Percentiles rank a stretch among this genome's conserved stretches.
phyloP scores from a whole-genome alignment of 1,140 invertebrate species.

The Cheumatopsyche charites region DNA sequence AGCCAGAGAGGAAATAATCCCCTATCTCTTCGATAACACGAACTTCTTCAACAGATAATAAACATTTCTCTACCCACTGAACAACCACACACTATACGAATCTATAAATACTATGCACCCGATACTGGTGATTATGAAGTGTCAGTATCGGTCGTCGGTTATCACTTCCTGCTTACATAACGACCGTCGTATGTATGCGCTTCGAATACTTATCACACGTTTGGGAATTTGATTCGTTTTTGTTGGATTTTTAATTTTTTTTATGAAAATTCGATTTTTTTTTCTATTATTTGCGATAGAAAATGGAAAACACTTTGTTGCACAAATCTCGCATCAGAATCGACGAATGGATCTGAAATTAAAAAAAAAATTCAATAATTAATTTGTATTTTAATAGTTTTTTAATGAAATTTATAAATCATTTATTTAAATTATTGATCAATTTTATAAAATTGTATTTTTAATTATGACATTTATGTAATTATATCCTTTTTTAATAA shows the following conservation, averaged over 20 bases:
- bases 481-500: too few relatives aligned
- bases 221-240: neutral
- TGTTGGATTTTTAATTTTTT: constrained; percentile 1
- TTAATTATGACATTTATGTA: too few relatives aligned
- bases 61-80: constrained; percentile 23
- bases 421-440: too few relatives aligned
- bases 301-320: too few relatives aligned
- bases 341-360: too few relatives aligned
- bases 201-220: neutral
- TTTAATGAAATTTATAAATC: too few relatives aligned
- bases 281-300: too few relatives aligned
- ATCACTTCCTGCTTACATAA: constrained; percentile 28
- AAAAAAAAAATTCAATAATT: too few relatives aligned
- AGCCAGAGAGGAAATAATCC: constrained; percentile 9
- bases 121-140: neutral
- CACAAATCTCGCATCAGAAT: too few relatives aligned
- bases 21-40: constrained; percentile 17
- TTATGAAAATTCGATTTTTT: constrained; percentile 2
- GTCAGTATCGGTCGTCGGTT: constrained; percentile 21
- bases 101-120: neutral
- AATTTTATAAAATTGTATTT: too few relatives aligned
- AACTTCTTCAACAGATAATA: constrained; percentile 5
- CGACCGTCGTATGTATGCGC: neutral
- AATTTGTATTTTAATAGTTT: too few relatives aligned
- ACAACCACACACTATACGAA: constrained; percentile 10